Evolutionary conservation across 2,888 invertebrate genomes (phyloP).

Genomic region (Saturnia japonica): DNA sequence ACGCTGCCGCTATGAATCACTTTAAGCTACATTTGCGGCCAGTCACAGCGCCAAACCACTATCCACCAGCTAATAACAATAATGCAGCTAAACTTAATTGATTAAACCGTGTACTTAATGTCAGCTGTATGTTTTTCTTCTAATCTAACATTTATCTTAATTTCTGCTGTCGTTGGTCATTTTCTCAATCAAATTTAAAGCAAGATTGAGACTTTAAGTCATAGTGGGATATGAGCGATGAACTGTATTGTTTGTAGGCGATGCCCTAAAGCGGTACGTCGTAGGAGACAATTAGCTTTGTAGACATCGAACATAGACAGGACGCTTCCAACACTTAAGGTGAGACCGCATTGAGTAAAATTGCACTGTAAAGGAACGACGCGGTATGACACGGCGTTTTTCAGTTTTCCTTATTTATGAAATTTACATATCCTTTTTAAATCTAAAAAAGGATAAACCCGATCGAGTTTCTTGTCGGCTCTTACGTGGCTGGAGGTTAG

Average conservation of each 20-base stretch:
- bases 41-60: constrained; percentile 6
- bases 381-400: too few relatives aligned
- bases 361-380: background rate
- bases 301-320: background rate
- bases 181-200: too few relatives aligned
- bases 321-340: constrained; percentile 1
- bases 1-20: background rate
- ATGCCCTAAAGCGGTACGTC: background rate
- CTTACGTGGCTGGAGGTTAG: too few relatives aligned
- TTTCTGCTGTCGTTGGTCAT: too few relatives aligned
- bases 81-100: background rate
- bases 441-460: too few relatives aligned
- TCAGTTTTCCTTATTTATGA: too few relatives aligned
- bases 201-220: background rate
- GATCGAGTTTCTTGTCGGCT: too few relatives aligned
- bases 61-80: constrained; percentile 6
- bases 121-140: too few relatives aligned
- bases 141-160: too few relatives aligned
- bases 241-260: background rate
- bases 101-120: background rate
- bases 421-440: too few relatives aligned
- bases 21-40: constrained; percentile 5
- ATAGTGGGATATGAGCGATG: background rate
- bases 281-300: background rate
- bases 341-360: too few relatives aligned